A percentile compares a stretch with the other conserved stretches of the same genome.
These are phyloP conservation scores for Triops longicaudatus DNA, from an alignment of 1,140 invertebrate species.

Conservation along the genomic window DNA sequence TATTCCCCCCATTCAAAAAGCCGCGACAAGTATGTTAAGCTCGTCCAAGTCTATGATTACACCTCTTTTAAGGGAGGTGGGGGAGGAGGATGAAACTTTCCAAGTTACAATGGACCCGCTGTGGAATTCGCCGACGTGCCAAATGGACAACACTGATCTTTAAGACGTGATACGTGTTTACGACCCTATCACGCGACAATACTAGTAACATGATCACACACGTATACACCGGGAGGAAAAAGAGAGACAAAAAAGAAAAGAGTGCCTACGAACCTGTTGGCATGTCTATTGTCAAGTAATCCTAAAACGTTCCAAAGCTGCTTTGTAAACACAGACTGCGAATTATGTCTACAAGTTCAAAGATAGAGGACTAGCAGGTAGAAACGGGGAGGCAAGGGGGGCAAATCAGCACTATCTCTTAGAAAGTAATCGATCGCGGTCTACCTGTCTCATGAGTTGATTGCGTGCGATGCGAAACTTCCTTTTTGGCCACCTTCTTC, in stretches of 20 bases:
- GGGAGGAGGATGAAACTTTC: no score
- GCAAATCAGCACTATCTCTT: not conserved
- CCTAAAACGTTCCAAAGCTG: not conserved
- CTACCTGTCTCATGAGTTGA: not conserved
- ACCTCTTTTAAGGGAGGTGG: not conserved
- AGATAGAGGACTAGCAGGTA: not conserved
- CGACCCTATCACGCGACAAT: not conserved
- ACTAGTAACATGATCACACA: not conserved
- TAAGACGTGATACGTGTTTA: not conserved
- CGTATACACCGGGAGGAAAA: not conserved
- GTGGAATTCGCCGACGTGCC: conserved; percentile 4
- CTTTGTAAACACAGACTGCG: not conserved
- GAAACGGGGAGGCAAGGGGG: not conserved
- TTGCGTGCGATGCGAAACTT: conserved; percentile 7
- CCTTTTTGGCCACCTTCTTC: not conserved
- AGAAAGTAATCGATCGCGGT: not conserved
- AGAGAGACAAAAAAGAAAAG: not conserved
- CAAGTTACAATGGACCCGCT: not conserved
- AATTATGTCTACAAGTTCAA: not conserved
- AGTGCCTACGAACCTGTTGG: not conserved
- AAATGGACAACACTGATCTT: not conserved
- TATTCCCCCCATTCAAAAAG: not conserved
- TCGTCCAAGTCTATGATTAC: conserved; percentile 4
- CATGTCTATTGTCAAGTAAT: not conserved
- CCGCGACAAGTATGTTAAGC: not conserved